Percentiles rank a stretch among this genome's conserved stretches.
Evolutionary conservation across 2,797 vertebrate genomes (phyloP).

Genomic region (Pseudopleuronectes americanus): DNA sequence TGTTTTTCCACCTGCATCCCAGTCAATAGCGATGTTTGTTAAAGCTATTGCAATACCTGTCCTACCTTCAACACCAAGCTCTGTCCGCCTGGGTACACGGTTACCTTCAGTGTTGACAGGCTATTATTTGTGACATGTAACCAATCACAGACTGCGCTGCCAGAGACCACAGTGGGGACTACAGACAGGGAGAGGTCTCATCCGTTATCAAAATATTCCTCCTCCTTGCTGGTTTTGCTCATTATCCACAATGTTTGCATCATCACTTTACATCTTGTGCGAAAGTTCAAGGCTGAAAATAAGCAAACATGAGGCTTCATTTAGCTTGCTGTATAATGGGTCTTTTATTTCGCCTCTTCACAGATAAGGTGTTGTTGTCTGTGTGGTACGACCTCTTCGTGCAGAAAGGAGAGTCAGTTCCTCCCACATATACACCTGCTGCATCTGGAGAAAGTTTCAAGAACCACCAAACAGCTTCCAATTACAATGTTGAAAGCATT

Average conservation of each 20-base stretch:
- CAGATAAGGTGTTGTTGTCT: not conserved
- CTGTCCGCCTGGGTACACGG: not conserved
- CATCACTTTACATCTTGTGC: not conserved
- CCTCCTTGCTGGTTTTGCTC: not conserved
- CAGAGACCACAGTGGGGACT: not conserved
- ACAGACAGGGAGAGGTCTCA: not conserved
- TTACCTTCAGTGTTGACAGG: not conserved
- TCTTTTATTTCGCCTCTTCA: not conserved
- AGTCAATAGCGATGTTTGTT: not conserved
- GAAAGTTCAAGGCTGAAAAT: not conserved
- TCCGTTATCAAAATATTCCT: not conserved
- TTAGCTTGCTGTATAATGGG: not conserved
- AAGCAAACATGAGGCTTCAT: not conserved
- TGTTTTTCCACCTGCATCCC: not conserved
- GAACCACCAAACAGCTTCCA: too few relatives aligned
- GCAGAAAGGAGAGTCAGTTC: not conserved
- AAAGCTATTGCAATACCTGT: not conserved
- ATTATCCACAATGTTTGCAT: constrained; percentile 27
- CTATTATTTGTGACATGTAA: not conserved
- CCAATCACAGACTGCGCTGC: not conserved
- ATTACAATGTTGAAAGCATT: too few relatives aligned
- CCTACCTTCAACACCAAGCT: not conserved
- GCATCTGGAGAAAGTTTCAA: constrained; percentile 20
- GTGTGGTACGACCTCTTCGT: constrained; percentile 22
- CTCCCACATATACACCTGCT: not conserved